Evolutionary conservation across 2,797 vertebrate genomes (phyloP).

Genomic region (Natrix natrix): DNA sequence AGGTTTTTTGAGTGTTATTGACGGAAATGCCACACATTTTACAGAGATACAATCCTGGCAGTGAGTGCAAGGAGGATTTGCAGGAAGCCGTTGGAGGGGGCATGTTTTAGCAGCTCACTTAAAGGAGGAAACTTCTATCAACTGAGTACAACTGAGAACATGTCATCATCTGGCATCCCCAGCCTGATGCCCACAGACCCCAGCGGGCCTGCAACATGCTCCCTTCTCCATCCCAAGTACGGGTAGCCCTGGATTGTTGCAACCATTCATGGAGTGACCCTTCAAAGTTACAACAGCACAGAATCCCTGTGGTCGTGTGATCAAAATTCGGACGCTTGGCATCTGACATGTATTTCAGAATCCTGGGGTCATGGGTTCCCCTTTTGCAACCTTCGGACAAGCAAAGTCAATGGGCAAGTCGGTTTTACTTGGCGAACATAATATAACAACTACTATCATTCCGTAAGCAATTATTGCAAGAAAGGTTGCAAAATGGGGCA

Average conservation of each 20-base stretch:
- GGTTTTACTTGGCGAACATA: neutral
- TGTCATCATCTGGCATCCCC: neutral
- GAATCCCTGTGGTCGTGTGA: neutral
- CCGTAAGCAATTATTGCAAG: neutral
- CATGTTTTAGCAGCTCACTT: neutral
- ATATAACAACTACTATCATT: neutral
- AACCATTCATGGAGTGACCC: neutral
- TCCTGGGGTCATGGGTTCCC: neutral
- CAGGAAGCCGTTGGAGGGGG: neutral
- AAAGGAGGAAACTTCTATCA: neutral
- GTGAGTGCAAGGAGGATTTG: neutral
- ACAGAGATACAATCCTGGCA: neutral
- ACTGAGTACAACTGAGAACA: neutral
- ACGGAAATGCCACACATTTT: conserved; percentile 5
- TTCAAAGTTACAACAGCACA: neutral
- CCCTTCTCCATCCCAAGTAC: neutral
- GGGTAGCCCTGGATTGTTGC: neutral
- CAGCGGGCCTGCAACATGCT: neutral
- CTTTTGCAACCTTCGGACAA: neutral
- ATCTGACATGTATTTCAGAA: neutral
- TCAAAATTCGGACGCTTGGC: neutral
- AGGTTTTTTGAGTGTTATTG: conserved; percentile 3
- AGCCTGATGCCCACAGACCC: neutral
- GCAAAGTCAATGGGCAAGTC: neutral
- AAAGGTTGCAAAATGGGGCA: neutral